Base-by-base conservation (phyloP, 2,113 vertebrate species). In the Pogonocichla stellata region DNA sequence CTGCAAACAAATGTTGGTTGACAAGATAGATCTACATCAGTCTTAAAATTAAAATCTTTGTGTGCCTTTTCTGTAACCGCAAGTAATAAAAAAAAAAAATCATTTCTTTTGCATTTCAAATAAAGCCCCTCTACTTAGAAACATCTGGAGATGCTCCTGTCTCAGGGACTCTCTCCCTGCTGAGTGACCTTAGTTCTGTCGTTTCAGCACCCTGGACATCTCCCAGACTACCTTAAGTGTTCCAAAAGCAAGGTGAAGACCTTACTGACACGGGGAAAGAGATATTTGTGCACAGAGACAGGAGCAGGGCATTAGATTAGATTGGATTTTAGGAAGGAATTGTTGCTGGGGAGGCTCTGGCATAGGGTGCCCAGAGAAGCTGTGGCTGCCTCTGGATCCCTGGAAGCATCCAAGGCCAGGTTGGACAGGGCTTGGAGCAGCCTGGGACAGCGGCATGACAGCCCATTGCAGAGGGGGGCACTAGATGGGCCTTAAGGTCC, bases 401-500 rank as follows among this genome's bases (percentile, higher is more conserved):
- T 51, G 77, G 69, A 0, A 89, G n/a, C 18, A 33, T 0, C 61
- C 86, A 53, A 53, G 24, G 13, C 28, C 69, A 60, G n/a, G 33
- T 0, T 89, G 86, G 58, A 28, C 1, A 1, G 43, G 43, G 14
- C 43, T 72, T 8, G 67, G 61, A 67, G 19, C 45, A 40, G 3
- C 61, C 38, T 74, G 78, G 61, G 24, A 20, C 0, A 14, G 33
- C 31, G 45, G 45, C 38, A 13, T 40, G 38, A 40, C 26, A 43
- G 42, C 5, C 26, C 42, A 42, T 36, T 58, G 29, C 24, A 56
- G 19, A 23, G 25, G 5, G 14, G 31, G 50, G 14, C 0, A 25
- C 2, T 7, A 6, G 38, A 2, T 53, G 53, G 5, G n/a, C 0
- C 61, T 69, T 15, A 0, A 48, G 8, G 8, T 26, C 18, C 8